Percentiles rank a stretch among this genome's conserved stretches.
Evolutionary conservation across 2,113 vertebrate genomes (phyloP).

Genomic region (Empidonax traillii): DNA sequence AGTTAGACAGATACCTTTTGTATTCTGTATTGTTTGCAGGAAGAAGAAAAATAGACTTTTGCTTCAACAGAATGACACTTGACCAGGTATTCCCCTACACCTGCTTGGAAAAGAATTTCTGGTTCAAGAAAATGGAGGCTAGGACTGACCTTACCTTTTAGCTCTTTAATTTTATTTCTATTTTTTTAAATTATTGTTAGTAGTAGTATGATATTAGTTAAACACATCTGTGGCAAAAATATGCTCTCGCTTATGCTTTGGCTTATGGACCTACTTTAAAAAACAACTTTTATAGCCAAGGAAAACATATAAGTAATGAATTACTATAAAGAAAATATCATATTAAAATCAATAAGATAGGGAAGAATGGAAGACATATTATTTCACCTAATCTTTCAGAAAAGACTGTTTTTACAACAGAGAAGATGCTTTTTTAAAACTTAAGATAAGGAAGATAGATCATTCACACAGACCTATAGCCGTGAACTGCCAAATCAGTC

Average conservation of each 20-base stretch:
- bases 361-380: not conserved
- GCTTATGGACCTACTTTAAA: not conserved
- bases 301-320: not conserved
- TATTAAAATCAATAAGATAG: not conserved
- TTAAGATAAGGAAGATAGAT: not conserved
- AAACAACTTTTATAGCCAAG: not conserved
- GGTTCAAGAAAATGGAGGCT: not conserved
- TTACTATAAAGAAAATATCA: not conserved
- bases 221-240: not conserved
- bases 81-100: accelerated
- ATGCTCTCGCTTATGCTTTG: not conserved
- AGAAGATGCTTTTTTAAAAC: not conserved
- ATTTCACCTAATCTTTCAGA: not conserved
- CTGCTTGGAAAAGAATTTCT: not conserved
- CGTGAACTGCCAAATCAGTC: not conserved
- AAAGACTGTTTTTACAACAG: not conserved
- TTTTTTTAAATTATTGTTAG: not conserved
- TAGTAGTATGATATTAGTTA: not conserved
- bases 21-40: not conserved
- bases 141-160: not conserved
- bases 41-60: not conserved
- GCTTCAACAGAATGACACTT: not conserved
- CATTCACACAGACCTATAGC: not conserved
- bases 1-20: not conserved
- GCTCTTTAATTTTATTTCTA: not conserved